A percentile compares a stretch with the other conserved stretches of the same genome.
phyloP scores from a whole-genome alignment of 1,140 invertebrate species.

The Andrena cerasifolii region DNA sequence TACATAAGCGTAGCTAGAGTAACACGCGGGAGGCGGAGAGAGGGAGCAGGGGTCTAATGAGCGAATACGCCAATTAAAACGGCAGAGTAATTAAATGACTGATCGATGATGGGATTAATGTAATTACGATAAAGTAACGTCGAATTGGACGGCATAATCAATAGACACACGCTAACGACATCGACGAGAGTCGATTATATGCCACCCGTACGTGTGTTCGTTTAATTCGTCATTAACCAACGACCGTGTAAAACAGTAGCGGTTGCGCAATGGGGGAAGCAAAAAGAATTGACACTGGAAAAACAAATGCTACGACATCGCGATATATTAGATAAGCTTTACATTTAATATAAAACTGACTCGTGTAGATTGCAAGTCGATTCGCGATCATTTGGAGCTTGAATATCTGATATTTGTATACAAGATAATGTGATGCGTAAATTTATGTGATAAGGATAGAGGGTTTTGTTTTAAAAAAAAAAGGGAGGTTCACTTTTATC shows the following conservation, averaged over 20 bases:
- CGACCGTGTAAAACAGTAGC: conserved; percentile 30
- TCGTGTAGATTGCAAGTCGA: no score
- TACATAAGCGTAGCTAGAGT: not conserved
- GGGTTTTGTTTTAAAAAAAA: no score
- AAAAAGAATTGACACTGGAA: conserved; percentile 13
- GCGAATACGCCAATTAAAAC: conserved; percentile 72
- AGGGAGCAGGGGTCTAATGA: conserved; percentile 58
- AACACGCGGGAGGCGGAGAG: not conserved
- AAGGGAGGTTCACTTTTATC: no score
- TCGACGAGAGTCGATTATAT: conserved; percentile 54
- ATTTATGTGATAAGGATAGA: no score
- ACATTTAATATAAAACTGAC: no score
- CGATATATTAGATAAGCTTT: no score
- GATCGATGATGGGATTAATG: conserved; percentile 66
- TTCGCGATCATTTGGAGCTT: no score
- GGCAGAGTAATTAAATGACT: conserved; percentile 70
- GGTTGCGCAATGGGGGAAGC: not conserved
- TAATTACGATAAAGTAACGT: conserved; percentile 70
- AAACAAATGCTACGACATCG: no score
- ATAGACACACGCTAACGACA: conserved; percentile 66
- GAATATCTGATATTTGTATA: no score
- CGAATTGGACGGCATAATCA: conserved; percentile 63
- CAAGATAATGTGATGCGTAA: no score
- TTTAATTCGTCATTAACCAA: conserved; percentile 62
- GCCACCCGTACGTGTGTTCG: conserved; percentile 36